Percentiles rank a stretch among this genome's conserved stretches.
phyloP scores from a whole-genome alignment of 2,797 vertebrate species.

The Alexandromys oeconomus region DNA sequence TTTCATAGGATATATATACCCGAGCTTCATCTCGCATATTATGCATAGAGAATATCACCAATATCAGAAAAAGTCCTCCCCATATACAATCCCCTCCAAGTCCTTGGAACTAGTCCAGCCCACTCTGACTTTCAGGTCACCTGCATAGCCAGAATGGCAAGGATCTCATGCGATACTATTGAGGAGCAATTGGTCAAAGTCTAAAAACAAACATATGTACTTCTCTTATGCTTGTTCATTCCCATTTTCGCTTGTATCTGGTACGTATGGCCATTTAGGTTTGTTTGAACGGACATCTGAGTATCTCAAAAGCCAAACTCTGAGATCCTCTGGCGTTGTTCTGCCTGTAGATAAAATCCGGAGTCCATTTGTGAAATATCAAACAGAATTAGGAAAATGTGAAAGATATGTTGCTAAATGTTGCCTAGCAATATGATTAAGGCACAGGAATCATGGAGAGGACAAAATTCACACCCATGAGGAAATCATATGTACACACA shows the following conservation, averaged over 20 bases:
- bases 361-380: conserved; percentile 36
- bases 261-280: conserved; percentile 53
- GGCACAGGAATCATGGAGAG: not conserved
- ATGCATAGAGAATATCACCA: not conserved
- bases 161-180: conserved; percentile 72
- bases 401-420: conserved; percentile 65
- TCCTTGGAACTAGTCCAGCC: conserved; percentile 29
- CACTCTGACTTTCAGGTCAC: conserved; percentile 39
- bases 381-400: conserved; percentile 50
- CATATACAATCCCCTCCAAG: rapidly evolving
- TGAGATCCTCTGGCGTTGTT: conserved; percentile 71
- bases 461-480: conserved; percentile 70
- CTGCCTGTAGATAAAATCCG: conserved; percentile 74
- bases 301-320: conserved; percentile 65
- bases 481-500: conserved; percentile 26
- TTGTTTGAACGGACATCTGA: conserved; percentile 19
- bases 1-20: not conserved
- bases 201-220: conserved; percentile 72
- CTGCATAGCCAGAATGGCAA: conserved; percentile 61
- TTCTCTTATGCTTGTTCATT: conserved; percentile 71
- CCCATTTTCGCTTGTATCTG: conserved; percentile 75
- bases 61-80: not conserved
- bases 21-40: not conserved
- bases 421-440: conserved; percentile 79
- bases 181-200: conserved; percentile 60